Percentiles rank a stretch among this genome's conserved stretches.
These are phyloP conservation scores for Plectrocnemia conspersa DNA, from an alignment of 1,140 invertebrate genomes.

Conservation along the genomic window DNA sequence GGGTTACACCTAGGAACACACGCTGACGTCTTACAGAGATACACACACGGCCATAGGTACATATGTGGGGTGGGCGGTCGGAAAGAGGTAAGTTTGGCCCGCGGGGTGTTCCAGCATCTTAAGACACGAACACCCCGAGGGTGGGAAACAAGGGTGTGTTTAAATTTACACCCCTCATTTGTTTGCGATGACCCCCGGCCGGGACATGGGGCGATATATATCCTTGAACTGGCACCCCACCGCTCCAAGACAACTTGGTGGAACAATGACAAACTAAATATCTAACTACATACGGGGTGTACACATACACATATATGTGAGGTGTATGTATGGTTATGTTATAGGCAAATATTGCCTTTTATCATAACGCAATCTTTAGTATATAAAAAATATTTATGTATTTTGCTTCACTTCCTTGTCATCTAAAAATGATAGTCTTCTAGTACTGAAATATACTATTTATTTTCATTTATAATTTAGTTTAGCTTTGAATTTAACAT, in stretches of 20 bases:
- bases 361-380: no score
- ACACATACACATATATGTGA: no score
- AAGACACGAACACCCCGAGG: slow-evolving; percentile 17
- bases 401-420: no score
- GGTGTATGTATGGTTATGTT: no score
- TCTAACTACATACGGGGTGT: no score
- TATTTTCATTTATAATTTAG: no score
- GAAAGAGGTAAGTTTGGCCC: slow-evolving; percentile 23
- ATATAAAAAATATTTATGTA: no score
- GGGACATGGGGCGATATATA: slow-evolving; percentile 32
- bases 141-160: slow-evolving; percentile 18
- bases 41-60: slow-evolving; percentile 2
- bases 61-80: slow-evolving; percentile 11
- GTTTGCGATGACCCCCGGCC: slow-evolving; percentile 34
- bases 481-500: no score
- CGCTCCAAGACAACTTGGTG: slow-evolving; percentile 13
- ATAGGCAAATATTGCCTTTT: no score
- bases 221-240: slow-evolving; percentile 17
- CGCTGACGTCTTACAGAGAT: slow-evolving; percentile 7
- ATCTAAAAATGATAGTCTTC: no score
- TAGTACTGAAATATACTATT: no score
- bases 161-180: slow-evolving; percentile 36
- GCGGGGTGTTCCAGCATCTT: slow-evolving; percentile 16
- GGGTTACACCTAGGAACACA: slow-evolving; percentile 10
- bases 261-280: slow-evolving; percentile 16